A percentile compares a stretch with the other conserved stretches of the same genome.
Conservation (phyloP, 2,113 vertebrate species). For the Urocitellus parryii region DNA sequence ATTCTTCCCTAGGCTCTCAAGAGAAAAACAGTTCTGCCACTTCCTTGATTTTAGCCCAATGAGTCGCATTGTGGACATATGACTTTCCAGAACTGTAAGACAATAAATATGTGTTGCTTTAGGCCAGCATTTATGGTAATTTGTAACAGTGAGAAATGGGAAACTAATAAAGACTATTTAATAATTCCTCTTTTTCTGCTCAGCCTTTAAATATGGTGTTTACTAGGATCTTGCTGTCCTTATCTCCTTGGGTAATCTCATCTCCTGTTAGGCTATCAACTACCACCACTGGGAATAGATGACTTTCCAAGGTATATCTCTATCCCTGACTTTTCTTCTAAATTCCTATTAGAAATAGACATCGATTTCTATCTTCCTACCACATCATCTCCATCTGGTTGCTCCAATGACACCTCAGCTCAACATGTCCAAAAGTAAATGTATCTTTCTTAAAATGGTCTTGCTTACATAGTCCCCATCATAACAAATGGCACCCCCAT, state of each 20-base stretch:
- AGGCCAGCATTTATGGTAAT: constrained; percentile 16
- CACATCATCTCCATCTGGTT: neutral
- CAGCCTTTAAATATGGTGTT: neutral
- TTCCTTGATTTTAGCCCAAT: neutral
- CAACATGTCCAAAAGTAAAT: neutral
- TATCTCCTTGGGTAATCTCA: neutral
- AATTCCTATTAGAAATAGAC: neutral
- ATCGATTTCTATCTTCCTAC: neutral
- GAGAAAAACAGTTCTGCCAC: constrained; percentile 10
- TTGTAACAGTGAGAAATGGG: neutral
- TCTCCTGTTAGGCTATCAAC: neutral
- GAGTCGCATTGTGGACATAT: constrained; percentile 1
- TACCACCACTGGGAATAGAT: neutral
- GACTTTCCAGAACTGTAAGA: neutral
- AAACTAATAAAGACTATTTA: constrained; percentile 7
- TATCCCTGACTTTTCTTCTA: neutral
- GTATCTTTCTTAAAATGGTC: neutral
- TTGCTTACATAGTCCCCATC: neutral
- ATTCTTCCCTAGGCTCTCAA: neutral
- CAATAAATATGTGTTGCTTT: neutral
- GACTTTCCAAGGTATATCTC: neutral
- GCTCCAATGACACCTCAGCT: neutral
- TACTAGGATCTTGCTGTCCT: neutral
- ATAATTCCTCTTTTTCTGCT: constrained; percentile 35
- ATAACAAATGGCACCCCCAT: neutral